These are phyloP conservation scores for Crepidodera aurea DNA, from an alignment of 2,888 invertebrate species.

Conservation along the genomic window DNA sequence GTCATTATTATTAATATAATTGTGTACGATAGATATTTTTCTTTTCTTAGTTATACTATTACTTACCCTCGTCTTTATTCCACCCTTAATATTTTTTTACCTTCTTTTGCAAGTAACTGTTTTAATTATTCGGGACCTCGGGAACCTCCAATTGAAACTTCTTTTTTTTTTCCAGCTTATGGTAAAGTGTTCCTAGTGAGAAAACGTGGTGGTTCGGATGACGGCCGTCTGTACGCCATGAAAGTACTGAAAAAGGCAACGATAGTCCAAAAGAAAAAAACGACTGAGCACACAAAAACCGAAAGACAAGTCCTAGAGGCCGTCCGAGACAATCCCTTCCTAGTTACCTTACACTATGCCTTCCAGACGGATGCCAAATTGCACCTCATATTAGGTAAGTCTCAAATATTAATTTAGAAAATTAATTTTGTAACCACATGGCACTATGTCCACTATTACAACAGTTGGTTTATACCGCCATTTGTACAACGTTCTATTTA, in stretches of 20 bases:
- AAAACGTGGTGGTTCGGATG: conserved; percentile 86
- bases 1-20: no score
- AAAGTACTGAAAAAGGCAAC: conserved; percentile 96
- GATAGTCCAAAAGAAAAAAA: conserved; percentile 93
- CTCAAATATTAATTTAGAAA: no score
- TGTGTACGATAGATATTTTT: no score
- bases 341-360: conserved; percentile 96
- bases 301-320: conserved; percentile 97
- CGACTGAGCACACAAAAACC: conserved; percentile 96
- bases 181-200: conserved; percentile 96
- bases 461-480: no score
- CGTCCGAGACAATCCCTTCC: conserved; percentile 92
- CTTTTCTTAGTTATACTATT: no score
- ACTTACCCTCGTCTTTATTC: no score
- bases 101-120: background rate
- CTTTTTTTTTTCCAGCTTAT: conserved; percentile 75
- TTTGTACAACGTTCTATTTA: no score
- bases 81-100: no score
- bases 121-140: no score
- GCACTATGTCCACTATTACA: no score
- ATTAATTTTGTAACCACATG: no score
- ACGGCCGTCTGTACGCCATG: conserved; percentile 95
- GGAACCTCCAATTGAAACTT: no score
- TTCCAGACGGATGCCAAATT: conserved; percentile 98
- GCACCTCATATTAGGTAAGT: conserved; percentile 94